Percentiles rank a stretch among this genome's conserved stretches.
Conservation (phyloP, 2,888 invertebrate genomes). For the Hartigia nigra region DNA sequence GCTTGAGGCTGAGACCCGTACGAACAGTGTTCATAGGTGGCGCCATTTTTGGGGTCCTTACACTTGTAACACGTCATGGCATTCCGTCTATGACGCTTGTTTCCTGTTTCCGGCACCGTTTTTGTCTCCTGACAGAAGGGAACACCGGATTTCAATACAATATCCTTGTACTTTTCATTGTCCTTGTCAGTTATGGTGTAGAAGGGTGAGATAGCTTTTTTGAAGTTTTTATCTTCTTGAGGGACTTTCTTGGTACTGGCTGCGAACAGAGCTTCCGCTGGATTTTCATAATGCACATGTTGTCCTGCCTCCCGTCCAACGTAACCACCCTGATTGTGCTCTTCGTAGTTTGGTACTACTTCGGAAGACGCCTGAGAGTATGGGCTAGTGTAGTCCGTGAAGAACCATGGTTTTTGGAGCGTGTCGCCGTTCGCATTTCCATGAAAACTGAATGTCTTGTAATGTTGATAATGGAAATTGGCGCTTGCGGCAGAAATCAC, state of each 20-base stretch:
- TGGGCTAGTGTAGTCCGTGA: constrained; percentile 15
- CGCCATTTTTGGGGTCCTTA: constrained; percentile 67
- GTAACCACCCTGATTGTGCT: background rate
- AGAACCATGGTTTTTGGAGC: constrained; percentile 17
- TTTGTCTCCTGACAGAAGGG: constrained; percentile 45
- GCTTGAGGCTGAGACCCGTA: constrained; percentile 64
- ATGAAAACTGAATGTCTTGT: constrained; percentile 23
- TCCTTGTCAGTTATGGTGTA: constrained; percentile 34
- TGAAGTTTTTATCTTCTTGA: constrained; percentile 42
- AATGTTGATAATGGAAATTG: constrained; percentile 28
- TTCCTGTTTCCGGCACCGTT: background rate
- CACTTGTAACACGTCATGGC: constrained; percentile 69
- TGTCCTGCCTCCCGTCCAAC: background rate
- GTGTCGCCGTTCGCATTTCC: background rate
- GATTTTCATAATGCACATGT: constrained; percentile 13
- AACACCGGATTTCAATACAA: constrained; percentile 38
- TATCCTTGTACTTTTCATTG: constrained; percentile 32
- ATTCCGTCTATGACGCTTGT: constrained; percentile 31
- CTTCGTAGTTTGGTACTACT: background rate
- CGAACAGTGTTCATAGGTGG: constrained; percentile 70
- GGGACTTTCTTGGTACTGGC: constrained; percentile 39
- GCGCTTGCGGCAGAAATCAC: constrained; percentile 31
- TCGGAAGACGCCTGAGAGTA: constrained; percentile 4
- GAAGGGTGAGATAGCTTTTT: constrained; percentile 40
- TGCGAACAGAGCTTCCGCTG: constrained; percentile 18